Percentiles rank a stretch among this genome's conserved stretches.
phyloP scores from a whole-genome alignment of 2,888 invertebrate genomes.

The Iphiclides podalirius region DNA sequence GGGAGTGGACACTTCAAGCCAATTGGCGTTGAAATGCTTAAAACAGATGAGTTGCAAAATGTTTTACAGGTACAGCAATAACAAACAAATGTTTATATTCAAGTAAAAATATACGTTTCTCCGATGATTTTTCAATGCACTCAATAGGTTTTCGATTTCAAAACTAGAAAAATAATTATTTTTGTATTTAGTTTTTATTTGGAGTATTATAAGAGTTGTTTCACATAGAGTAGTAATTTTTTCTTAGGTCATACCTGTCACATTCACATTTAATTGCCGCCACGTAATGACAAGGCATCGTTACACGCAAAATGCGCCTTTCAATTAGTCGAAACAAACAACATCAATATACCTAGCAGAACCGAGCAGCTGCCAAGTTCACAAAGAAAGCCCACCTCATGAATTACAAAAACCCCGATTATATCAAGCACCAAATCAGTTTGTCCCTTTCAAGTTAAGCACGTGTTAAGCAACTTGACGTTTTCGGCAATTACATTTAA shows the following conservation, averaged over 20 bases:
- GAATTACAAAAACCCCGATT: slow-evolving; percentile 9
- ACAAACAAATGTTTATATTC: too few species aligned
- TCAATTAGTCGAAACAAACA: neutral
- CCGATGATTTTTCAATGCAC: too few species aligned
- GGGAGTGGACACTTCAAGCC: too few species aligned
- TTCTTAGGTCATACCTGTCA: slow-evolving; percentile 3
- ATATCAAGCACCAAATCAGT: slow-evolving; percentile 10
- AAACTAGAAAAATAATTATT: too few species aligned
- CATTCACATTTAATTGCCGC: neutral
- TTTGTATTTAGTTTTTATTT: too few species aligned
- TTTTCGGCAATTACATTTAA: slow-evolving; percentile 15
- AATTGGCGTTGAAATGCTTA: too few species aligned
- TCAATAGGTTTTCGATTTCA: too few species aligned
- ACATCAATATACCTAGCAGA: neutral
- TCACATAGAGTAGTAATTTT: too few species aligned
- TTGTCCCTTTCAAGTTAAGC: slow-evolving; percentile 12
- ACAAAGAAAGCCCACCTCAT: slow-evolving; percentile 6
- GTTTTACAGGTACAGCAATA: too few species aligned
- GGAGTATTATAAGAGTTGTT: too few species aligned
- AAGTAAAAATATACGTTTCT: too few species aligned
- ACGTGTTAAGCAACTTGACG: slow-evolving; percentile 12
- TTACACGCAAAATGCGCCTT: neutral
- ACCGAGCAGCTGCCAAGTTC: slow-evolving; percentile 5
- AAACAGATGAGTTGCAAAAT: too few species aligned
- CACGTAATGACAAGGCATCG: neutral